phyloP scores from a whole-genome alignment of 2,113 vertebrate genomes.

The Phyllopteryx taeniolatus region DNA sequence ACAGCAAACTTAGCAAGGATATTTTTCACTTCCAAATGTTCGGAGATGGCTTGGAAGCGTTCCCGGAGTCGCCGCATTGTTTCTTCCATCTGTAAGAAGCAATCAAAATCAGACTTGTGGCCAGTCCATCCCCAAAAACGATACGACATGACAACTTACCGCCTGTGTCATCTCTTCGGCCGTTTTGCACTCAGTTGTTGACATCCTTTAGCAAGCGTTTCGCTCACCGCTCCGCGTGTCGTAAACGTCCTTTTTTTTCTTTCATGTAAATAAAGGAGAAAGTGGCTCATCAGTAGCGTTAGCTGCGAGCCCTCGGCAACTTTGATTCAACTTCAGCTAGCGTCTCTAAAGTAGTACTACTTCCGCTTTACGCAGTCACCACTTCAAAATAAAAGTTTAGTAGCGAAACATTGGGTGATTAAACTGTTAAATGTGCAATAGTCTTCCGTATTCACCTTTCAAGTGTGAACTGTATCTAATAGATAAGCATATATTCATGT shows the following conservation, averaged over 20 bases:
- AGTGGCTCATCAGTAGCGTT: not conserved
- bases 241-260: not conserved
- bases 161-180: conserved; percentile 53
- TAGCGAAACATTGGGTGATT: too few species aligned
- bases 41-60: conserved; percentile 74
- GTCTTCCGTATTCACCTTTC: not conserved
- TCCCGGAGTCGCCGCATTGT: conserved; percentile 77
- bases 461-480: too few species aligned
- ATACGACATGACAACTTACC: conserved; percentile 41
- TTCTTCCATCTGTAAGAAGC: conserved; percentile 75
- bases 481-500: not conserved
- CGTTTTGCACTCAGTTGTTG: conserved; percentile 47
- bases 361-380: not conserved
- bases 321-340: conserved; percentile 26
- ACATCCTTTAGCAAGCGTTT: conserved; percentile 41
- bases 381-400: conserved; percentile 38
- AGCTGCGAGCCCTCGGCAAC: conserved; percentile 22
- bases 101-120: not conserved
- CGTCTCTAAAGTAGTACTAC: not conserved
- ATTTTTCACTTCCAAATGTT: conserved; percentile 79
- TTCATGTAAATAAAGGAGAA: not conserved
- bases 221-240: too few species aligned
- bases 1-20: conserved; percentile 69
- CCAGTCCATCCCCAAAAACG: not conserved
- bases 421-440: not conserved